Evolutionary conservation across 1,140 invertebrate genomes (phyloP).

Genomic region (Chironomus striatipennis): DNA sequence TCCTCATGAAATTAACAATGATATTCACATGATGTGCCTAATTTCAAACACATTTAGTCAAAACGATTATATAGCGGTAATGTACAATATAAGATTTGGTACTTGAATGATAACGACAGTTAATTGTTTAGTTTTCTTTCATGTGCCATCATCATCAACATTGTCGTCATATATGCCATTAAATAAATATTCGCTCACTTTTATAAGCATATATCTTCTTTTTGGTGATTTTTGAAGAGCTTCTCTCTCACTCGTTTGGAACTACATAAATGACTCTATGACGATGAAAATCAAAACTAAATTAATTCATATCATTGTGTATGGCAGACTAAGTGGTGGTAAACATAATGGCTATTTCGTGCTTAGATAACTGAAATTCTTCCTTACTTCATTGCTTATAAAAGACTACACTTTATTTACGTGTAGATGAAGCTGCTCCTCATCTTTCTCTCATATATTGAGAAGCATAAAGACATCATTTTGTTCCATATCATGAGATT

Average conservation of each 20-base stretch:
- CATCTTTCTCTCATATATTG: neutral
- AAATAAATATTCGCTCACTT: too few relatives aligned
- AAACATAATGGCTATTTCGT: slow-evolving; percentile 5
- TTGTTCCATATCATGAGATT: neutral
- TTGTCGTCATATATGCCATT: too few relatives aligned
- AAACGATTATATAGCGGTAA: neutral
- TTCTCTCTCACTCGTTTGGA: too few relatives aligned
- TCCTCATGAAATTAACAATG: slow-evolving; percentile 13
- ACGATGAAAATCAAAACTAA: slow-evolving; percentile 2
- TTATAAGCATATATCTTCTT: too few relatives aligned
- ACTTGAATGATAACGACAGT: too few relatives aligned
- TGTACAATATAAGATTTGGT: too few relatives aligned
- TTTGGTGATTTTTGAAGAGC: too few relatives aligned
- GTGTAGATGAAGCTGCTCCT: neutral
- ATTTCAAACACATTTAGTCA: slow-evolving; percentile 7
- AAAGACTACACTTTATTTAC: neutral
- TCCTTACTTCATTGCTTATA: slow-evolving; percentile 1
- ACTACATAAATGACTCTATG: too few relatives aligned
- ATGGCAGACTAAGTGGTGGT: neutral
- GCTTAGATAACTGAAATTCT: slow-evolving; percentile 1
- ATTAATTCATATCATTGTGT: neutral
- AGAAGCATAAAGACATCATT: too few relatives aligned
- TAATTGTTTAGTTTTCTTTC: too few relatives aligned
- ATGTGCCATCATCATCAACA: too few relatives aligned
- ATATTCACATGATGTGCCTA: slow-evolving; percentile 1